Conservation (phyloP, 2,797 vertebrate species). For the Tapirus indicus region DNA sequence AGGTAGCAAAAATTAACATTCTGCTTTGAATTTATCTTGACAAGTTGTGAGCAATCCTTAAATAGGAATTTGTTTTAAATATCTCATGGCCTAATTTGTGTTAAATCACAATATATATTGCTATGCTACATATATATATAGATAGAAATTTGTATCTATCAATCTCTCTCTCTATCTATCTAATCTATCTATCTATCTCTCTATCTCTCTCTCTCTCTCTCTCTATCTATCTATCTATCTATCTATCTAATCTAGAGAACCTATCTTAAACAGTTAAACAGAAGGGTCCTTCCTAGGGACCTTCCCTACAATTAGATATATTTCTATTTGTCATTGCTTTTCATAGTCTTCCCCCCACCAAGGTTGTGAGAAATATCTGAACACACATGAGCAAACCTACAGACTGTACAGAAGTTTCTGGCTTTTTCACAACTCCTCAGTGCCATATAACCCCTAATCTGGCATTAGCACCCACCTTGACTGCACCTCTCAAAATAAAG, state of each 20-base stretch:
- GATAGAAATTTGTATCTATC: too few species aligned
- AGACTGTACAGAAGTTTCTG: background rate
- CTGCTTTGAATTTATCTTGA: conserved; percentile 12
- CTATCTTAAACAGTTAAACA: background rate
- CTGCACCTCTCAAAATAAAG: background rate
- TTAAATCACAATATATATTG: background rate
- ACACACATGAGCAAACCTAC: background rate
- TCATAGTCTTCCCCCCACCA: background rate
- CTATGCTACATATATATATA: background rate
- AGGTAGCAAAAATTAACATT: background rate
- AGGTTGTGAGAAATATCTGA: background rate
- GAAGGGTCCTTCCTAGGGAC: background rate
- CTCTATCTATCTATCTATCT: too few species aligned
- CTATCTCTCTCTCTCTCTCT: too few species aligned
- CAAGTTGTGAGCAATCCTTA: background rate
- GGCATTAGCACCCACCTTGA: background rate
- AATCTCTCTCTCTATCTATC: too few species aligned
- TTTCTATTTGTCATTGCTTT: background rate
- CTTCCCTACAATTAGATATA: background rate
- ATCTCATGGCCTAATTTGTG: background rate
- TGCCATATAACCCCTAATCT: background rate
- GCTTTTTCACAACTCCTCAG: background rate
- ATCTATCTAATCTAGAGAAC: too few species aligned
- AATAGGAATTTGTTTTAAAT: background rate
- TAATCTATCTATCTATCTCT: too few species aligned